Evolutionary conservation across 2,888 invertebrate species (phyloP), one percentile per base, ranked within the genome.

Genomic region (Drosophila robusta): DNA sequence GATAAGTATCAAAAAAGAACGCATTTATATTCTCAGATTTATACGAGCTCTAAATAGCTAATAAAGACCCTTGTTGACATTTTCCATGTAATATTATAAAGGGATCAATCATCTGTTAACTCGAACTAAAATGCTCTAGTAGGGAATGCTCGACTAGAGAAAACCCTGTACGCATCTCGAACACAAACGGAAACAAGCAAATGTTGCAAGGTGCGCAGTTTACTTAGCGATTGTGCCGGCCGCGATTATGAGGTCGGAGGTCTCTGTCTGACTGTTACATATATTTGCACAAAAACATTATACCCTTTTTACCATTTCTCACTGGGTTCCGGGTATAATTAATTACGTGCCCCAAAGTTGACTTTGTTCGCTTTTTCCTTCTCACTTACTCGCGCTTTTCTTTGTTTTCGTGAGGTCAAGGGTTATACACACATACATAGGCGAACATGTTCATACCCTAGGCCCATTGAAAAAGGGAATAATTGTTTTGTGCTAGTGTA

Each of bases 331-430:
- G 34, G 12, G 34, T 34, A 12, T 34, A 64, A 78, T 67, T 73
- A 80, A 69, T 81, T 60, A 65, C 64, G 54, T 78, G 70, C 46
- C 62, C 38, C 46, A 38, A 22, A 46, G 42, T 36, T n/a, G 8
- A 24, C 47, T 47, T 18, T 58, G 41, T 51, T 42, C 12, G 26
- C 50, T 6, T n/a, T 29, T 16, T 26, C 44, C 26, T 42, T 22
- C 42, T 18, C n/a, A 8, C 34, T 52, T 14, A 36, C 26, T 45
- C 14, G 42, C 39, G 32, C 7, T 74, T 4, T 14, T 14, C 47
- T 54, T 57, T 62, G 49, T 62, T 61, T 18, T 55, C 69, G 60
- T 49, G 65, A 73, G 78, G 78, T 81, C 84, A 78, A 78, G 70
- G 76, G 78, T 76, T 84, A 79, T 49, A 57, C 36, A 29, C 51